phyloP scores from a whole-genome alignment of 2,888 invertebrate species.

The Polia nebulosa region DNA sequence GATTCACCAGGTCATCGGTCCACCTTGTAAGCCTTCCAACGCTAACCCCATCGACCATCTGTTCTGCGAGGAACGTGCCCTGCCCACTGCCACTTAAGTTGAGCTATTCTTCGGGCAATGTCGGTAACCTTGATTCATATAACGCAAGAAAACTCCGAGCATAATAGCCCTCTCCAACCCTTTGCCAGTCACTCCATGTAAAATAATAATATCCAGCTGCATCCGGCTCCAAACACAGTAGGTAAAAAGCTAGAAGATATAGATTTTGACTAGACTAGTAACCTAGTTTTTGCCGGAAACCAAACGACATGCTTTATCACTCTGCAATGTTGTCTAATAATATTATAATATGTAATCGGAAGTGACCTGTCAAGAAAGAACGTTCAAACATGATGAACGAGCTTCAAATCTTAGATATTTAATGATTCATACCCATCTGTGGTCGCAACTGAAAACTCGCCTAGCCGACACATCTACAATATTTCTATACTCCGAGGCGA shows the following conservation, averaged over 20 bases:
- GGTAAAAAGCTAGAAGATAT: not conserved
- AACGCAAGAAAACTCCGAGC: no score
- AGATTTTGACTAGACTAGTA: not conserved
- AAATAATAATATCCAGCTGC: no score
- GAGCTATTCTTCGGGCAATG: no score
- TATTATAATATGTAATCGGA: slow-evolving; percentile 15
- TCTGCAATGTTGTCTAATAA: slow-evolving; percentile 8
- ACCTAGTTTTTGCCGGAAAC: not conserved
- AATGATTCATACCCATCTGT: slow-evolving; percentile 23
- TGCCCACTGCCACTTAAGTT: no score
- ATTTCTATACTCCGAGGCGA: slow-evolving; percentile 25
- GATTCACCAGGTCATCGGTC: no score
- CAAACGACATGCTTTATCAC: not conserved
- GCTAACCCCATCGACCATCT: no score
- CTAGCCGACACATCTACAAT: slow-evolving; percentile 29
- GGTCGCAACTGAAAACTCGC: not conserved
- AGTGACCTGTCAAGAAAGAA: slow-evolving; percentile 21
- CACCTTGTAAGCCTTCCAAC: no score
- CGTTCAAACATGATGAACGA: slow-evolving; percentile 19
- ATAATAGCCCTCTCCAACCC: no score
- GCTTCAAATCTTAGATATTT: slow-evolving; percentile 16
- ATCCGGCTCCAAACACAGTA: no score
- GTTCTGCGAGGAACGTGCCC: no score
- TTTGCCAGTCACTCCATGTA: no score
- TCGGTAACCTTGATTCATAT: no score